These are phyloP conservation scores for Lycophotia porphyrea DNA, from an alignment of 2,888 invertebrate genomes.

Conservation along the genomic window DNA sequence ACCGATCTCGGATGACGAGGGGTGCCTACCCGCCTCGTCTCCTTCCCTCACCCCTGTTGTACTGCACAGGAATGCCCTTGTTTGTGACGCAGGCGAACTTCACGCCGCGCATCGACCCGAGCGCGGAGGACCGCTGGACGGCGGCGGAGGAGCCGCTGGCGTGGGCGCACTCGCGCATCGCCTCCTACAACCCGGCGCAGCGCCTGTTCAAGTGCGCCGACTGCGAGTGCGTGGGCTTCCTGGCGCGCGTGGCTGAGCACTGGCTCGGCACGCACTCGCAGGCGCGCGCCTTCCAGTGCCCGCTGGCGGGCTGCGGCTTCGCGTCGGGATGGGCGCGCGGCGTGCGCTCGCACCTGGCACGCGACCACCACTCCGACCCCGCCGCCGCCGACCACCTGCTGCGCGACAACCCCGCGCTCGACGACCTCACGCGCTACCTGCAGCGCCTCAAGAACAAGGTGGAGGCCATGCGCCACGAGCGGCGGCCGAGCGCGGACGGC, in stretches of 20 bases:
- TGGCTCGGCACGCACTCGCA: conserved; percentile 92
- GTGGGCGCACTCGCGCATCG: conserved; percentile 95
- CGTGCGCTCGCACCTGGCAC: conserved; percentile 93
- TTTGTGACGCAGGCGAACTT: conserved; percentile 87
- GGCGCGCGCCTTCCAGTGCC: conserved; percentile 92
- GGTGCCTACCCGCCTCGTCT: background rate
- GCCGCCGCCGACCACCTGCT: conserved; percentile 91
- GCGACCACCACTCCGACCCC: conserved; percentile 93
- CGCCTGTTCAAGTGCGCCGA: conserved; percentile 94
- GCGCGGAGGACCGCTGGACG: conserved; percentile 91
- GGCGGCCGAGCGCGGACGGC: conserved; percentile 67
- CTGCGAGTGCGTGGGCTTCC: conserved; percentile 94
- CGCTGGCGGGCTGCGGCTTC: conserved; percentile 93
- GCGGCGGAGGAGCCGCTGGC: conserved; percentile 93
- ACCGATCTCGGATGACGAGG: background rate
- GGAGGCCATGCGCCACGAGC: conserved; percentile 78
- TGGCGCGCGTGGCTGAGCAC: conserved; percentile 93
- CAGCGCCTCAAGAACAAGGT: conserved; percentile 92
- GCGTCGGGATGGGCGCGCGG: conserved; percentile 94
- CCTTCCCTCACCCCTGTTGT: background rate
- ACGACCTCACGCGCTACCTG: conserved; percentile 93
- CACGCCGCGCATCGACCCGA: conserved; percentile 87
- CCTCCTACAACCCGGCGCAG: conserved; percentile 94
- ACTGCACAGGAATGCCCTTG: background rate
- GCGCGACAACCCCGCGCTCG: conserved; percentile 93